Evolutionary conservation across 92 coral and sea anemone species (phyloP), one percentile per base, ranked within the genome.

Genomic region (Actinernus sp.): DNA sequence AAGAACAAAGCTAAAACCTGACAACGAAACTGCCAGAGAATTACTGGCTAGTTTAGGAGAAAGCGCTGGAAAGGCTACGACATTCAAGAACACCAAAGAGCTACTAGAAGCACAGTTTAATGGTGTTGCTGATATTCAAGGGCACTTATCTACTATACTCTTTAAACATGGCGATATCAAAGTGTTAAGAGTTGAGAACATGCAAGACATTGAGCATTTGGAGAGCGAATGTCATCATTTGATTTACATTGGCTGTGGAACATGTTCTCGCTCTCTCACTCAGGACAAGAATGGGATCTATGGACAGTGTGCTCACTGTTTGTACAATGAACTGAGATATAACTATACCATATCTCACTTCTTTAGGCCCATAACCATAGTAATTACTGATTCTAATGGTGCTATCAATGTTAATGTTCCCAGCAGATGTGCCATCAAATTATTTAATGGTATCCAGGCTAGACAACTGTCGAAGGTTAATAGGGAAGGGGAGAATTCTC

Each of bases 201-300:
- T 20, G 17, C 65, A 58, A 11, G 58, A 64, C 12, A 61, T 39
- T 17, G 52, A 53, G 30, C 62, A 48, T 23, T 26, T 88, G 10
- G 33, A 41, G 36, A 63, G 26, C 13, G 53, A 67, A 16, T 37
- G 61, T 23, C 70, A 37, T 2, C 59, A 55, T 41, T 50, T 81
- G 48, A 89, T 88, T 47, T 93, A 79, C 71, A 34, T 87, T 24
- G 98, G 98, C 22, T 93, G 98, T 47, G 92, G 79, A 0, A 26
- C 63, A 2, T 93, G 98, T 40, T 55, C 79, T 3, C 79, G 94
- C 29, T 60, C 78, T 3, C 83, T 93, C 17, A 49, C 22, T 1
- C 94, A 83, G 73, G 98, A 93, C 47, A 38, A 48, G 16, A 93
- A 93, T 71, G 71, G 73, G 14, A 70, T 93, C 22, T 93, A 90